A percentile compares a stretch with the other conserved stretches of the same genome.
phyloP scores from a whole-genome alignment of 2,113 vertebrate species.

The Gorilla gorilla region DNA sequence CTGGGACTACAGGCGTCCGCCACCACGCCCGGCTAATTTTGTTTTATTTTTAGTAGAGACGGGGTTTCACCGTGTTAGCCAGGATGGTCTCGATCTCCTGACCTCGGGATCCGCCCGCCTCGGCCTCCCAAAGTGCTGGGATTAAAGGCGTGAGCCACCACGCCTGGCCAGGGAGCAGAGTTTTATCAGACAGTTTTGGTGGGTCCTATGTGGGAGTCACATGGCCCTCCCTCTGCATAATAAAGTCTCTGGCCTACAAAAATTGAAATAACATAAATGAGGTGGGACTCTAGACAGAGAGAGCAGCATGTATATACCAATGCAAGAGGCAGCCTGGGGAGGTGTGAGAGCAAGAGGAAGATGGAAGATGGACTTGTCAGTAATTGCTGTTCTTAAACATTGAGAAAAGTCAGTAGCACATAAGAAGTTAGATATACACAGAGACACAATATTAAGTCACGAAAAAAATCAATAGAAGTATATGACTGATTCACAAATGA shows the following conservation, averaged over 20 bases:
- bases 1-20: too few species aligned
- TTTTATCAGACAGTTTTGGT: background rate
- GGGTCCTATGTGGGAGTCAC: background rate
- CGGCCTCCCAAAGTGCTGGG: too few species aligned
- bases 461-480: slow-evolving; percentile 16
- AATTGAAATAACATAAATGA: background rate
- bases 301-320: background rate
- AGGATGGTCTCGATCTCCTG: too few species aligned
- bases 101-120: too few species aligned
- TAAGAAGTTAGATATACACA: background rate
- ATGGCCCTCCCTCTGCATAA: background rate
- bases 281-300: background rate
- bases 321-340: background rate
- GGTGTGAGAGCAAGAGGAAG: background rate
- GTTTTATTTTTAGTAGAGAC: too few species aligned
- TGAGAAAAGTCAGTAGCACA: background rate
- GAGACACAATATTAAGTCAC: background rate
- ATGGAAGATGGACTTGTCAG: background rate
- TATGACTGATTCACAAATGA: background rate
- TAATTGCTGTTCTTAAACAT: slow-evolving; percentile 44
- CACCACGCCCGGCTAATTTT: too few species aligned
- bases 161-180: background rate
- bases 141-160: too few species aligned
- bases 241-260: background rate
- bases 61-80: too few species aligned